A percentile compares a stretch with the other conserved stretches of the same genome.
Conservation (phyloP, 1,140 invertebrate genomes). For the Drosophila micromelanica region DNA sequence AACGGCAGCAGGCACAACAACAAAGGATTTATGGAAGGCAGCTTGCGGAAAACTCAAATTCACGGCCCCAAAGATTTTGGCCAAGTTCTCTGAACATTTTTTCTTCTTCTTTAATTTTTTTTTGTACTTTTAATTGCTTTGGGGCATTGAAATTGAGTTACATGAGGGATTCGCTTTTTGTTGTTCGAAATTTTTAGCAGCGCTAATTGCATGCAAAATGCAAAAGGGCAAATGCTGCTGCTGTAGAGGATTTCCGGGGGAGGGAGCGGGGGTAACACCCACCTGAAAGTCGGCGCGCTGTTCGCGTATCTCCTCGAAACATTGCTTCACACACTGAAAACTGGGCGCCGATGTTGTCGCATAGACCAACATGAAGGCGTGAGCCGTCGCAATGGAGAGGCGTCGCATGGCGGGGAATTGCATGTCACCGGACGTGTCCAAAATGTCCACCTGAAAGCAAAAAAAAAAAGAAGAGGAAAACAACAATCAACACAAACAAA, state of each 20-base stretch:
- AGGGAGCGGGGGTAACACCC: not conserved
- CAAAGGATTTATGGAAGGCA: slow-evolving; percentile 15
- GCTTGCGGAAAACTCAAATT: not conserved
- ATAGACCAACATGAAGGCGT: slow-evolving; percentile 96
- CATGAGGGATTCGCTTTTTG: slow-evolving; percentile 24
- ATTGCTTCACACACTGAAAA: slow-evolving; percentile 91
- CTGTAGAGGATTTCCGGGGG: not conserved
- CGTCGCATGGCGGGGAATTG: slow-evolving; percentile 95
- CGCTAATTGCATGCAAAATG: slow-evolving; percentile 74
- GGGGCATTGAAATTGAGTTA: slow-evolving; percentile 40
- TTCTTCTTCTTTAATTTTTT: not conserved
- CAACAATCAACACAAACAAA: slow-evolving; percentile 13
- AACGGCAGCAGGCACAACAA: not conserved
- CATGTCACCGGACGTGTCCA: slow-evolving; percentile 94
- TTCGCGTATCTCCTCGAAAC: slow-evolving; percentile 93
- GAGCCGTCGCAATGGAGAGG: slow-evolving; percentile 94
- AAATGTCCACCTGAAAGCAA: slow-evolving; percentile 90
- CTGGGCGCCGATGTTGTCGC: slow-evolving; percentile 91
- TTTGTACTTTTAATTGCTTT: slow-evolving; percentile 39
- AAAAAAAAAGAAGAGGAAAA: not conserved
- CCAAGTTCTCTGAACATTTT: not conserved
- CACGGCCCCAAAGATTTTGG: slow-evolving; percentile 19
- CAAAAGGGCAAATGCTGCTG: slow-evolving; percentile 11
- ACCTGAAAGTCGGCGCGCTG: slow-evolving; percentile 90
- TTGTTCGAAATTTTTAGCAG: not conserved